A percentile compares a stretch with the other conserved stretches of the same genome.
Conservation (phyloP, 2,888 invertebrate genomes). For the Pachymerium ferrugineum region DNA sequence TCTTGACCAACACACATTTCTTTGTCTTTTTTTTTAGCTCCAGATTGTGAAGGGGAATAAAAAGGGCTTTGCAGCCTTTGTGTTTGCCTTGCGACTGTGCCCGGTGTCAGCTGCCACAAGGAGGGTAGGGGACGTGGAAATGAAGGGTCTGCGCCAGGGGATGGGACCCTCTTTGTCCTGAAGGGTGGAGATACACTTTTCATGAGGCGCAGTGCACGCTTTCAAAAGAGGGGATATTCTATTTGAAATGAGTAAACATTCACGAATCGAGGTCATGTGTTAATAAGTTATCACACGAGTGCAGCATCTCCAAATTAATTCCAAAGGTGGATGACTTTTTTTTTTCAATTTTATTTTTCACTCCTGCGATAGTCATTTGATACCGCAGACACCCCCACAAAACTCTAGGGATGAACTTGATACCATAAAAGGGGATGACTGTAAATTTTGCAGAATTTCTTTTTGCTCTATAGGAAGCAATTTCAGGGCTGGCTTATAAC, state of each 20-base stretch:
- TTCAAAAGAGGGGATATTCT: neutral
- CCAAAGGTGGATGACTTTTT: neutral
- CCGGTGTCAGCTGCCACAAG: neutral
- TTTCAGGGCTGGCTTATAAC: too few relatives aligned
- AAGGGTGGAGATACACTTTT: slow-evolving; percentile 3
- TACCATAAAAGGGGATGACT: too few relatives aligned
- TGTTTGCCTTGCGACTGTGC: neutral
- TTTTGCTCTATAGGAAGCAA: too few relatives aligned
- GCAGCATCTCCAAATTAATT: neutral
- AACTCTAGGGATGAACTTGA: too few relatives aligned
- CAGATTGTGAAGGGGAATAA: neutral
- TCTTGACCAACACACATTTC: neutral
- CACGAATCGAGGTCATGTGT: neutral
- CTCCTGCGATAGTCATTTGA: too few relatives aligned
- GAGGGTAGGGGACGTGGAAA: neutral
- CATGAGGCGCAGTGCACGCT: neutral
- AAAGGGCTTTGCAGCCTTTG: neutral
- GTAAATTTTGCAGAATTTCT: too few relatives aligned
- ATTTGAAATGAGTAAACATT: neutral
- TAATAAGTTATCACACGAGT: neutral
- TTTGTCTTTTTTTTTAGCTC: neutral
- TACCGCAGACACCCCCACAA: too few relatives aligned
- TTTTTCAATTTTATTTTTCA: too few relatives aligned
- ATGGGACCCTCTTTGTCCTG: neutral
- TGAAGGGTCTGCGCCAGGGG: neutral